phyloP scores from a whole-genome alignment of 1,140 invertebrate genomes.

The Phthorimaea operculella region DNA sequence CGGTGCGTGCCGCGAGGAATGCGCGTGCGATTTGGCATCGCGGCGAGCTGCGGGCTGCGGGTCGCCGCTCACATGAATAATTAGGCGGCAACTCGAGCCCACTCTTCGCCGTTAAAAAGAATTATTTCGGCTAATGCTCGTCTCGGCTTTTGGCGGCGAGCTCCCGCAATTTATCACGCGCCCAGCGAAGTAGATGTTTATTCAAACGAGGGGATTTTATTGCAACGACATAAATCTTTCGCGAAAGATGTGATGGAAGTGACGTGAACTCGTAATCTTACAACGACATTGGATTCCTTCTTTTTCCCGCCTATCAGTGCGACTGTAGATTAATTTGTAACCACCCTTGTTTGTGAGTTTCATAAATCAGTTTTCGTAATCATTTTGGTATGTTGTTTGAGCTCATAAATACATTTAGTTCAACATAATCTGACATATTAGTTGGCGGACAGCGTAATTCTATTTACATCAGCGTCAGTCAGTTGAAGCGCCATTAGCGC shows the following conservation, averaged over 20 bases:
- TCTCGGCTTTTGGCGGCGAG: constrained; percentile 44
- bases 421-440: neutral
- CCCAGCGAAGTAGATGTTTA: constrained; percentile 45
- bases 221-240: constrained; percentile 48
- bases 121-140: constrained; percentile 52
- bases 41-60: neutral
- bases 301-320: constrained; percentile 14
- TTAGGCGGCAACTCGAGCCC: constrained; percentile 30
- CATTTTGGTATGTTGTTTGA: neutral
- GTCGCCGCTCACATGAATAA: constrained; percentile 33
- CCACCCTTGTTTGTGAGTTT: neutral
- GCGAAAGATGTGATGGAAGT: constrained; percentile 40
- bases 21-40: too few species aligned
- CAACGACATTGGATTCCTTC: constrained; percentile 31
- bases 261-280: constrained; percentile 38
- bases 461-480: neutral
- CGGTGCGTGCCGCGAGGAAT: too few species aligned
- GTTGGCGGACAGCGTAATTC: neutral
- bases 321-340: neutral
- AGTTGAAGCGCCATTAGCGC: neutral
- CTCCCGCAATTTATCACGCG: constrained; percentile 54
- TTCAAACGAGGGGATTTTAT: constrained; percentile 62
- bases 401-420: neutral
- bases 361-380: neutral
- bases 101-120: constrained; percentile 43